These are phyloP conservation scores for Caprella mutica DNA, from an alignment of 2,888 invertebrate species.

Conservation along the genomic window DNA sequence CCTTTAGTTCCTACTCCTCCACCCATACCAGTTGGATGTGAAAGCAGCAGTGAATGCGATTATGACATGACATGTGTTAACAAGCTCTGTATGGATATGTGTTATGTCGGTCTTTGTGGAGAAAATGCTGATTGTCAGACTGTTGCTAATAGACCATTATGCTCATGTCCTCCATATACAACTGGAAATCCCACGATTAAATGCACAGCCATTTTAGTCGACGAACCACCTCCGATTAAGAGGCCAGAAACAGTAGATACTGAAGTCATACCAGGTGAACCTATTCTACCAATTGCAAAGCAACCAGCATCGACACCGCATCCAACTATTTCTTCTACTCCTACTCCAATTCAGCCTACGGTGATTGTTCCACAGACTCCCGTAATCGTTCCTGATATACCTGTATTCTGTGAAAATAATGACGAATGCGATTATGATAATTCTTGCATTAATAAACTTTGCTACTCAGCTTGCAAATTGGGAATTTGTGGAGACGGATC, in stretches of 20 bases:
- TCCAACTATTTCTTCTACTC: not conserved
- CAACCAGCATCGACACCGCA: conserved; percentile 2
- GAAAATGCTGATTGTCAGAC: conserved; percentile 64
- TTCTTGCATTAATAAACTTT: conserved; percentile 23
- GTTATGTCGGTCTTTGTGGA: conserved; percentile 65
- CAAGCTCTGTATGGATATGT: conserved; percentile 58
- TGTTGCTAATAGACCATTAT: conserved; percentile 50
- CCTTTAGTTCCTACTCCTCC: conserved; percentile 14
- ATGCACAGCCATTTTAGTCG: conserved; percentile 16
- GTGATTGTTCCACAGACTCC: not conserved
- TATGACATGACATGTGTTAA: conserved; percentile 52
- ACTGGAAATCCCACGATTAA: conserved; percentile 24
- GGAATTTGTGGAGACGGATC: conserved; percentile 70
- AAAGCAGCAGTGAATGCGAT: conserved; percentile 63
- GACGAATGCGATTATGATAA: conserved; percentile 20
- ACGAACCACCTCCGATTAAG: not conserved
- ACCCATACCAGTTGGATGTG: conserved; percentile 46
- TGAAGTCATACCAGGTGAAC: conserved; percentile 2
- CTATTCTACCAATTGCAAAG: conserved; percentile 2
- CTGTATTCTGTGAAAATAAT: conserved; percentile 38
- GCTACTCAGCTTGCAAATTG: conserved; percentile 50
- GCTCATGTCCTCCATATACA: conserved; percentile 20
- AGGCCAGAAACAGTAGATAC: conserved; percentile 6
- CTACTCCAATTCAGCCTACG: conserved; percentile 8
- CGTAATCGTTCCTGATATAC: conserved; percentile 12